These are phyloP conservation scores for Tetramorium parvispinum DNA, from an alignment of 1,140 invertebrate species.

Conservation along the genomic window DNA sequence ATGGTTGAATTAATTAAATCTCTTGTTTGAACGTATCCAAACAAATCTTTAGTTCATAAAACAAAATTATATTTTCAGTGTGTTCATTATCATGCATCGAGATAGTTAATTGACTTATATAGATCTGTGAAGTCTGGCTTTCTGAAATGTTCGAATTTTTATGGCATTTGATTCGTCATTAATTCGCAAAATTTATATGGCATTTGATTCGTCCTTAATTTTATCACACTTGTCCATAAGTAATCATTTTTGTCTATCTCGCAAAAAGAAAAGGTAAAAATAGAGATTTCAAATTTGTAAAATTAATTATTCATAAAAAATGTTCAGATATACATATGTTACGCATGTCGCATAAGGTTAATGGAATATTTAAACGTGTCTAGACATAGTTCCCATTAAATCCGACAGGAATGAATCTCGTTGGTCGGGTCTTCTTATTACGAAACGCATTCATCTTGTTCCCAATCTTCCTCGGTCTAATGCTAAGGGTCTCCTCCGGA, in stretches of 20 bases:
- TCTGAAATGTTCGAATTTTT: no score
- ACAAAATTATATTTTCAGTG: no score
- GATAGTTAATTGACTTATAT: background rate
- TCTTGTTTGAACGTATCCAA: no score
- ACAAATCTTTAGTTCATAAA: no score
- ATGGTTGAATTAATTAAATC: no score
- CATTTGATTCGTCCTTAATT: no score
- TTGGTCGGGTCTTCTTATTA: background rate
- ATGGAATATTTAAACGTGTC: conserved; percentile 1
- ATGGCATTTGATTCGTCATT: no score
- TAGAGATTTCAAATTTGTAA: background rate
- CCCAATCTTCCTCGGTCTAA: background rate
- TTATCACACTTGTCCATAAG: no score
- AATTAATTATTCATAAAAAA: background rate
- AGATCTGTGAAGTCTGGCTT: no score
- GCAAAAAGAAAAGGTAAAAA: background rate
- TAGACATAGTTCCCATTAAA: conserved; percentile 1
- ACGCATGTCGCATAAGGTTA: background rate
- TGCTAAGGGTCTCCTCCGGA: background rate
- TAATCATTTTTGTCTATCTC: no score
- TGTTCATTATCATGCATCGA: background rate
- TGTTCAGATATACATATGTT: background rate
- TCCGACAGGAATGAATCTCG: background rate
- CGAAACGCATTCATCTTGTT: background rate
- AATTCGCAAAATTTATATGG: no score